phyloP scores from a whole-genome alignment of 2,888 invertebrate genomes.

The Candidula unifasciata region DNA sequence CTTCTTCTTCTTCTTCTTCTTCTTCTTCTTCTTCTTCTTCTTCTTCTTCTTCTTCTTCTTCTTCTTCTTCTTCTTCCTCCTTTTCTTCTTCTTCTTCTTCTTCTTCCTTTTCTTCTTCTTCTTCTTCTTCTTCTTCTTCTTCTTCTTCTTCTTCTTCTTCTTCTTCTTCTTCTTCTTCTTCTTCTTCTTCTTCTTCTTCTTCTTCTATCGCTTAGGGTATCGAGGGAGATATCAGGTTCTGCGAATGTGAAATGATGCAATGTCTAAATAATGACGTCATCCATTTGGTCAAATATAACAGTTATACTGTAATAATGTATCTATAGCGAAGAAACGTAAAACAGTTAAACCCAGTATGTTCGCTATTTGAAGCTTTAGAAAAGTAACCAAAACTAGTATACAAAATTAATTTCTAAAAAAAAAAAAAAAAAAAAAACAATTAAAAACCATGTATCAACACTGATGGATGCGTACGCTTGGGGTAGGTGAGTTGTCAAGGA shows the following conservation, averaged over 20 bases:
- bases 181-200: neutral
- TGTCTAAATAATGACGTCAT: too few relatives aligned
- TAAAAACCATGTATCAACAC: neutral
- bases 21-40: neutral
- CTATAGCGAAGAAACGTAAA: too few relatives aligned
- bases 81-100: neutral
- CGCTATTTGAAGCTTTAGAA: too few relatives aligned
- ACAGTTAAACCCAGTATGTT: too few relatives aligned
- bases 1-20: conserved; percentile 2
- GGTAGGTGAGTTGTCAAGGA: neutral
- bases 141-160: neutral
- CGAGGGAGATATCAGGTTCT: too few relatives aligned
- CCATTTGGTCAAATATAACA: too few relatives aligned
- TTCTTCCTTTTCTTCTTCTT: neutral
- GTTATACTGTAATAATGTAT: too few relatives aligned
- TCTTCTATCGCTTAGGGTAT: too few relatives aligned
- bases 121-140: neutral
- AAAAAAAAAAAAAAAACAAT: too few relatives aligned
- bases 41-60: neutral
- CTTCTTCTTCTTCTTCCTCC: neutral
- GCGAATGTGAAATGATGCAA: neutral
- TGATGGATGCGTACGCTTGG: neutral
- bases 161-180: neutral
- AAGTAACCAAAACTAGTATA: too few relatives aligned
- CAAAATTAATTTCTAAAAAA: too few relatives aligned